Percentiles rank a stretch among this genome's conserved stretches.
phyloP scores from a whole-genome alignment of 2,888 invertebrate genomes.

The Pristionchus arcanus region DNA sequence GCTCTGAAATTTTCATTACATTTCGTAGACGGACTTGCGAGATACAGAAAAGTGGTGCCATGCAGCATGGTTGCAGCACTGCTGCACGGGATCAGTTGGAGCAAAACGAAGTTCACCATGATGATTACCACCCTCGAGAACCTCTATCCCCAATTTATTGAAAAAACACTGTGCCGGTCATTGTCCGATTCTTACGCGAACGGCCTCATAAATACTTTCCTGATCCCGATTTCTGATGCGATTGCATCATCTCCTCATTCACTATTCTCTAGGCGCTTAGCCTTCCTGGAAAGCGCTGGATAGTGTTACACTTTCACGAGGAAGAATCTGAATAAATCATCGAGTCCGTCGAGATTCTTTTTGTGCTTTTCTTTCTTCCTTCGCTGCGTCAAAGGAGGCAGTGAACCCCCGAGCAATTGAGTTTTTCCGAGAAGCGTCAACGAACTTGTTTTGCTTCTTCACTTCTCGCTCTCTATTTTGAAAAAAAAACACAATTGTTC shows the following conservation, averaged over 20 bases:
- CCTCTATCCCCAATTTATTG: too few relatives aligned
- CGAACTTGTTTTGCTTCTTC: neutral
- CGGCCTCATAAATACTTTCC: neutral
- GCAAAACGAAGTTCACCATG: too few relatives aligned
- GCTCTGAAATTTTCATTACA: too few relatives aligned
- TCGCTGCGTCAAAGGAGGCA: neutral
- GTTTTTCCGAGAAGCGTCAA: neutral
- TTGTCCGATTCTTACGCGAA: too few relatives aligned
- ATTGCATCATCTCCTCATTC: neutral
- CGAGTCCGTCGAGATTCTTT: slow-evolving; percentile 37
- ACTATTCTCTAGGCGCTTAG: slow-evolving; percentile 11
- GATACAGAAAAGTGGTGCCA: too few relatives aligned
- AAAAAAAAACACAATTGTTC: neutral
- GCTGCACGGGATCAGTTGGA: too few relatives aligned
- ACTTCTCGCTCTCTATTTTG: neutral
- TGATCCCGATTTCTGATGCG: neutral
- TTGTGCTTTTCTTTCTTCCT: neutral
- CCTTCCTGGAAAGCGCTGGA: neutral
- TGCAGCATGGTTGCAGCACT: too few relatives aligned
- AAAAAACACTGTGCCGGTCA: too few relatives aligned
- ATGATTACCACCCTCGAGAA: too few relatives aligned
- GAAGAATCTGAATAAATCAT: neutral
- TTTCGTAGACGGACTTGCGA: too few relatives aligned
- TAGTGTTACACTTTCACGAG: neutral
- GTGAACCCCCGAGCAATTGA: neutral